A percentile compares a stretch with the other conserved stretches of the same genome.
Evolutionary conservation across 2,113 vertebrate genomes (phyloP).

Genomic region (Reinhardtius hippoglossoides): DNA sequence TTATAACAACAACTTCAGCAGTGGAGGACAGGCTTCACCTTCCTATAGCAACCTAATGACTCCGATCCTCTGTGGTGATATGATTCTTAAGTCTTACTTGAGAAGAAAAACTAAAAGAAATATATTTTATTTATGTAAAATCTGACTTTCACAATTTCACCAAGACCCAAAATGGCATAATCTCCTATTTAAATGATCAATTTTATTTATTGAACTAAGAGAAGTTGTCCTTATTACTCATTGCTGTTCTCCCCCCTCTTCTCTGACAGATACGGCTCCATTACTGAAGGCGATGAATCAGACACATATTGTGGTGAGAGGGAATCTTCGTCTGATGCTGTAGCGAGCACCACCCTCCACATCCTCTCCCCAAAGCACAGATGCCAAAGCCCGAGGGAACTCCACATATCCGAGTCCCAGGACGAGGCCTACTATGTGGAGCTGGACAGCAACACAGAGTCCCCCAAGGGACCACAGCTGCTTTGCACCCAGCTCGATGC

Average conservation of each 20-base stretch:
- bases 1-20: too few relatives aligned
- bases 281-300: slow-evolving; percentile 65
- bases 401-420: slow-evolving; percentile 77
- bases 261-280: slow-evolving; percentile 78
- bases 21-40: too few relatives aligned
- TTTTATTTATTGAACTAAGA: not conserved
- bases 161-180: not conserved
- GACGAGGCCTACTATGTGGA: slow-evolving; percentile 71
- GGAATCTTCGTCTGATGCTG: slow-evolving; percentile 58
- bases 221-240: not conserved
- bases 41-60: too few relatives aligned
- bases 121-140: too few relatives aligned
- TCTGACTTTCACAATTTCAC: not conserved
- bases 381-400: slow-evolving; percentile 65
- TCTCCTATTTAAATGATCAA: not conserved
- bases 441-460: slow-evolving; percentile 67
- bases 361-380: slow-evolving; percentile 73
- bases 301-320: slow-evolving; percentile 62
- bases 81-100: too few relatives aligned
- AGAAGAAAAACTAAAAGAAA: too few relatives aligned
- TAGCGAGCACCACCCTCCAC: slow-evolving; percentile 86
- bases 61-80: too few relatives aligned
- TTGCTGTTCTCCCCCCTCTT: slow-evolving; percentile 7
- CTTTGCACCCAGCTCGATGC: slow-evolving; percentile 59
- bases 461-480: slow-evolving; percentile 56